Evolutionary conservation across 2,888 invertebrate species (phyloP).

Genomic region (Drosophila anomalata): DNA sequence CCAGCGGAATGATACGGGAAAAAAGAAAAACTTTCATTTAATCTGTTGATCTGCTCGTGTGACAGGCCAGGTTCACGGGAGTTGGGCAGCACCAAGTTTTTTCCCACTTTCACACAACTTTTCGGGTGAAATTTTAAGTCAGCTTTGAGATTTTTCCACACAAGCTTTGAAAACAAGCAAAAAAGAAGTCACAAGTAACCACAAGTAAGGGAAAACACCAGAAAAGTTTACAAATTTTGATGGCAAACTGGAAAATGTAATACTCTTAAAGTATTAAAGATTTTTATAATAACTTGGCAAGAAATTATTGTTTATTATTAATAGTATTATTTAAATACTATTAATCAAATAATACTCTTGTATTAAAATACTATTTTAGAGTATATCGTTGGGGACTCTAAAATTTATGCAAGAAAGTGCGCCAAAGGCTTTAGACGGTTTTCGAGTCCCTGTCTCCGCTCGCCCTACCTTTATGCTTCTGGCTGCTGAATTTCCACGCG

Average conservation of each 20-base stretch:
- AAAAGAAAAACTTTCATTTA: conserved; percentile 59
- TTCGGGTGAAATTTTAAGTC: conserved; percentile 59
- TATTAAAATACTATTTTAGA: conserved; percentile 14
- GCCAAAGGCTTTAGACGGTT: conserved; percentile 45
- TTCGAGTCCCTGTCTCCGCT: conserved; percentile 36
- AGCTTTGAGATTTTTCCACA: conserved; percentile 65
- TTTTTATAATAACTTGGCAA: not conserved
- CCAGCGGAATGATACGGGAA: conserved; percentile 11
- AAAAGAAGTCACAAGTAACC: conserved; percentile 30
- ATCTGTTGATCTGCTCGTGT: conserved; percentile 74
- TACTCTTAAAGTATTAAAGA: not conserved
- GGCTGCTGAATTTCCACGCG: conserved; percentile 47
- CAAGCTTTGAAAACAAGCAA: conserved; percentile 37
- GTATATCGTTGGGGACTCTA: conserved; percentile 28
- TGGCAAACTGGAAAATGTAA: not conserved
- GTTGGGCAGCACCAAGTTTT: conserved; percentile 24
- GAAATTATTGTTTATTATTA: not conserved
- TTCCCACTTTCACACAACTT: conserved; percentile 43
- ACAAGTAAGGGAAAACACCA: conserved; percentile 11
- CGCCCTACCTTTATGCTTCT: conserved; percentile 37
- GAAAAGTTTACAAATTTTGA: conserved; percentile 15
- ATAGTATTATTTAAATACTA: too few relatives aligned
- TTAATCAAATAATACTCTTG: too few relatives aligned
- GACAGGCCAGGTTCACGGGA: conserved; percentile 33
- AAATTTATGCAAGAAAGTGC: conserved; percentile 39